A percentile compares a stretch with the other conserved stretches of the same genome.
These are phyloP conservation scores for Centroberyx gerrardi DNA, from an alignment of 2,797 vertebrate species.

Conservation along the genomic window DNA sequence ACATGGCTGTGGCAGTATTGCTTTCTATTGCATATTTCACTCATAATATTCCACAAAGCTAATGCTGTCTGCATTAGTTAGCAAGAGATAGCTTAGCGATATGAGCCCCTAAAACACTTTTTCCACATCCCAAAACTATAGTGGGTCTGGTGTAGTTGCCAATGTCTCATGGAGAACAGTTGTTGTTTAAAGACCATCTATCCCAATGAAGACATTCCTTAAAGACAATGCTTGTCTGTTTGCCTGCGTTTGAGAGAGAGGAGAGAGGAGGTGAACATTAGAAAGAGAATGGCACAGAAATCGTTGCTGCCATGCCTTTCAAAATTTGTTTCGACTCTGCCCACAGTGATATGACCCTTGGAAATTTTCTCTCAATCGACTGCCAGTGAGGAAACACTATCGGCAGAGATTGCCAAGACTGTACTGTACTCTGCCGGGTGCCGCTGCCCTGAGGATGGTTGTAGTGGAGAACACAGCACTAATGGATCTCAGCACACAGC, in stretches of 20 bases:
- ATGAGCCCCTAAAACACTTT: conserved; percentile 11
- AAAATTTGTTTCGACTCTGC: conserved; percentile 38
- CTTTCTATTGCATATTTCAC: not conserved
- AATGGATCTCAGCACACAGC: conserved; percentile 68
- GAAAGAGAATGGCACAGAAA: conserved; percentile 33
- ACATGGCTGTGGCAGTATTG: too few relatives aligned
- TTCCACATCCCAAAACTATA: conserved; percentile 1
- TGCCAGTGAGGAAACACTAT: conserved; percentile 45
- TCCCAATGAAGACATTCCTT: conserved; percentile 29
- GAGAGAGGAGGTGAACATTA: conserved; percentile 17
- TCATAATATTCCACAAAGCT: not conserved
- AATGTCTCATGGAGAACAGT: conserved; percentile 10
- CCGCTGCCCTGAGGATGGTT: conserved; percentile 52
- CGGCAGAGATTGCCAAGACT: conserved; percentile 39
- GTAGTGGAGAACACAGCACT: conserved; percentile 55
- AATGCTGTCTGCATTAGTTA: conserved; percentile 6
- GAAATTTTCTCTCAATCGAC: conserved; percentile 32
- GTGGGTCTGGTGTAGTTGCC: conserved; percentile 13
- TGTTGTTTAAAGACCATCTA: conserved; percentile 4
- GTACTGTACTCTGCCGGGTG: conserved; percentile 50
- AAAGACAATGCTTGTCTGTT: conserved; percentile 34
- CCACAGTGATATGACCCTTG: conserved; percentile 42
- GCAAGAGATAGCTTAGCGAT: not conserved
- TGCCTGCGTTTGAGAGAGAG: not conserved
- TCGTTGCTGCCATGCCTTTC: conserved; percentile 32